Evolutionary conservation across 2,888 invertebrate species (phyloP).

Genomic region (Graphium colonna): DNA sequence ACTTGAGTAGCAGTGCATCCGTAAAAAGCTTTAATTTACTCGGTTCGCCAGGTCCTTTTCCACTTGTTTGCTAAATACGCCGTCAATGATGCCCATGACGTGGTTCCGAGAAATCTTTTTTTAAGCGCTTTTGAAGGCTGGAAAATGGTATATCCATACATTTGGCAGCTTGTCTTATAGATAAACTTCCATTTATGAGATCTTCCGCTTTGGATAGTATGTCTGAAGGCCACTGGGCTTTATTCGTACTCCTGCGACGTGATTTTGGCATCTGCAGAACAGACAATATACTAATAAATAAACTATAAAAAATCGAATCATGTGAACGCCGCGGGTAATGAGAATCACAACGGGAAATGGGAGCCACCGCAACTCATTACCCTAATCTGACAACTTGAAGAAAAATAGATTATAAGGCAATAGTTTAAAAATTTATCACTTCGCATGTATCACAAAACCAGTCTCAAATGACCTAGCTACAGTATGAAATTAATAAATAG

Average conservation of each 20-base stretch:
- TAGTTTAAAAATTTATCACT: too few relatives aligned
- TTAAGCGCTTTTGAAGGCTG: conserved; percentile 32
- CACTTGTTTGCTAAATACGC: not conserved
- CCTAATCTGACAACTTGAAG: conserved; percentile 1
- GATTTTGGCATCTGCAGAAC: too few relatives aligned
- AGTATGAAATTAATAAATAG: too few relatives aligned
- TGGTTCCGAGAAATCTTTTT: conserved; percentile 30
- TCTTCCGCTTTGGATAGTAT: conserved; percentile 24
- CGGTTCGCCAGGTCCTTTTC: too few relatives aligned
- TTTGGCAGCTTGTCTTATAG: too few relatives aligned
- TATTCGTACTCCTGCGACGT: too few relatives aligned
- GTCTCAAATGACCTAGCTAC: too few relatives aligned
- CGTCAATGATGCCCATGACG: conserved; percentile 35
- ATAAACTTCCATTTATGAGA: conserved; percentile 21
- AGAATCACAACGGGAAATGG: conserved; percentile 26
- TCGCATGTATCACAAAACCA: too few relatives aligned
- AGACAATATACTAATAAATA: not conserved
- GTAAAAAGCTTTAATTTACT: conserved; percentile 3
- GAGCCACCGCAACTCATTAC: conserved; percentile 29
- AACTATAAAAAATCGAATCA: too few relatives aligned
- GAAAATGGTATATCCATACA: too few relatives aligned
- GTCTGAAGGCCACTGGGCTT: conserved; percentile 25
- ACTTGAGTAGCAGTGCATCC: too few relatives aligned
- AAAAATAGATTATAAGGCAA: too few relatives aligned
- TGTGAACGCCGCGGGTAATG: not conserved